Conservation (phyloP, 1,140 invertebrate species). For the Tenebrio molitor region DNA sequence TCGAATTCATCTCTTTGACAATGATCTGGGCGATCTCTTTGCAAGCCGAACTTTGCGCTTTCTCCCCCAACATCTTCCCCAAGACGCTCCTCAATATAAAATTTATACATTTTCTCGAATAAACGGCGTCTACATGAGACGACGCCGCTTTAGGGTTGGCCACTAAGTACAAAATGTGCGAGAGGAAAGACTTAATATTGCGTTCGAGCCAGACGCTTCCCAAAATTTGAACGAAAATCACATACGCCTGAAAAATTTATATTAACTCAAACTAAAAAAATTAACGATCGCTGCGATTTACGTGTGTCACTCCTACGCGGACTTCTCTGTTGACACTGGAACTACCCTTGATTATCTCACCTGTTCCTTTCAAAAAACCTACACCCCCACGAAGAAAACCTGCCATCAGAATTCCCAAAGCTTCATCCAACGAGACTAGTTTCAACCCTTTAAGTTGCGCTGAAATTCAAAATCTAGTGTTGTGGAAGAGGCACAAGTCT, state of each 20-base stretch:
- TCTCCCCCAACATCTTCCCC: slow-evolving; percentile 95
- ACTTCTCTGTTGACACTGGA: slow-evolving; percentile 95
- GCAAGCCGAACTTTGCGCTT: slow-evolving; percentile 94
- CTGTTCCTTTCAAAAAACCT: slow-evolving; percentile 94
- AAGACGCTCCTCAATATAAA: slow-evolving; percentile 94
- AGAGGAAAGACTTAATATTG: slow-evolving; percentile 87
- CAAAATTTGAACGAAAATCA: slow-evolving; percentile 93
- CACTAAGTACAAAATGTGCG: slow-evolving; percentile 93
- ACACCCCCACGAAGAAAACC: slow-evolving; percentile 95
- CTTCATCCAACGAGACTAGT: slow-evolving; percentile 90
- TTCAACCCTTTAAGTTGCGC: slow-evolving; percentile 69
- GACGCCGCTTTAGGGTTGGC: slow-evolving; percentile 94
- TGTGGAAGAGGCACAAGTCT: too few species aligned
- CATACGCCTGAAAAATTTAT: slow-evolving; percentile 84
- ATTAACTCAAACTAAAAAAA: neutral
- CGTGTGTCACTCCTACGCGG: slow-evolving; percentile 94
- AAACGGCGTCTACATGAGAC: slow-evolving; percentile 97
- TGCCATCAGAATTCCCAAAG: slow-evolving; percentile 91
- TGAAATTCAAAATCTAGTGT: slow-evolving; percentile 65
- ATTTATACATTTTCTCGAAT: slow-evolving; percentile 96
- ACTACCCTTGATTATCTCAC: slow-evolving; percentile 96
- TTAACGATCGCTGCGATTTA: slow-evolving; percentile 68
- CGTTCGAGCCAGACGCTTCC: slow-evolving; percentile 95
- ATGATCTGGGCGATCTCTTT: slow-evolving; percentile 95
- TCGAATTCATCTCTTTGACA: slow-evolving; percentile 94